Base-by-base conservation (phyloP, 53 echinoderm and acorn worm species). In the Hippasteria phrygiana region DNA sequence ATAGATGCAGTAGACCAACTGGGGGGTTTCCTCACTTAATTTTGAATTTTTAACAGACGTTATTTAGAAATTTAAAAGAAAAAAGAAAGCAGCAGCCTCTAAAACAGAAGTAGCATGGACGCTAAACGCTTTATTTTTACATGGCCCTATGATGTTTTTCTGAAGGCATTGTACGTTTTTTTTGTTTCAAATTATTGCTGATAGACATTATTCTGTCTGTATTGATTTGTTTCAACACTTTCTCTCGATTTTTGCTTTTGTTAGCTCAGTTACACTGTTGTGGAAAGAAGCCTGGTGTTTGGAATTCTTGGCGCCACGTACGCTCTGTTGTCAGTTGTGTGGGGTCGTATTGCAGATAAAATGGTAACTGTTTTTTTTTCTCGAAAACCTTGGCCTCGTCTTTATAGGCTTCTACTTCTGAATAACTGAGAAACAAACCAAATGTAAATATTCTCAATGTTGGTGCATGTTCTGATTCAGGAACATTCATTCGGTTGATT, bases 241-340 rank as follows among this genome's bases (percentile, higher is more conserved):
- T n/a, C n/a, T n/a, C n/a, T n/a, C n/a, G n/a, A n/a, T n/a, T n/a
- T n/a, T n/a, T n/a, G n/a, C 24, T 26, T 2, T 32, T n/a, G 20
- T 34, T 34, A 77, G 78, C 78, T 77, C 6, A 13, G 54, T 55
- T 77, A 54, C 35, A 55, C 78, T 4, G 36, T 55, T n/a, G 16
- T 54, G 33, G 78, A 54, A 16, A 35, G 14, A 13, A 55, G 78
- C 27, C 22, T 55, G 33, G 6, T 55, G 54, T 77, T 77, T 55
- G 36, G 29, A 0, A 7, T 20, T 17, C n/a, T 53, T 6, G 78
- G 54, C 0, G 14, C 54, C 33, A 33, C 54, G 1, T 77, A 77
- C 18, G 33, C 33, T 16, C 9, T 29, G 17, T 0, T 35, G 12
- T 32, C 55, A 4, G 16, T 55, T 6, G 4, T 77, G 0, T 77